Evolutionary conservation across 2,113 vertebrate species (phyloP).

Genomic region (Microcebus murinus): DNA sequence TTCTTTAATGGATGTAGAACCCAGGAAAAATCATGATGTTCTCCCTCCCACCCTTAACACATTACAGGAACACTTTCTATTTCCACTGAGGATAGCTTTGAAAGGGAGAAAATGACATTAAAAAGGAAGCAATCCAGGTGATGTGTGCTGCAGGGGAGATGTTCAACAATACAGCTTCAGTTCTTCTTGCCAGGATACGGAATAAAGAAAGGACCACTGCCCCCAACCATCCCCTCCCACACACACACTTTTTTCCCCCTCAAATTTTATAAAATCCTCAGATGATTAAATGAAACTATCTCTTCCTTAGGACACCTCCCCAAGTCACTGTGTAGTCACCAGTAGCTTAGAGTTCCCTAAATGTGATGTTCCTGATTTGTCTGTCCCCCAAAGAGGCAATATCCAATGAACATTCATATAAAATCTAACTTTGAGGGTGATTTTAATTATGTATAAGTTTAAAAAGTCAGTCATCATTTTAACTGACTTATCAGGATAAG

Average conservation of each 20-base stretch:
- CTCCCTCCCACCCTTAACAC: background rate
- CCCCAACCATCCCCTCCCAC: rapidly evolving
- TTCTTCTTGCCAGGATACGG: background rate
- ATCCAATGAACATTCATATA: background rate
- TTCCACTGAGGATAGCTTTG: background rate
- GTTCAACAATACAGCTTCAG: background rate
- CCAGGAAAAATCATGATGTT: background rate
- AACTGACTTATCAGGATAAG: background rate
- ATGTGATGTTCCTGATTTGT: background rate
- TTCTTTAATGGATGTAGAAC: background rate
- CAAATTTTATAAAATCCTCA: background rate
- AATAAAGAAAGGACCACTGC: background rate
- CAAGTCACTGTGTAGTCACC: background rate
- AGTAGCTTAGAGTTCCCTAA: background rate
- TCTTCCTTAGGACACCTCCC: background rate
- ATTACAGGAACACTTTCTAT: background rate
- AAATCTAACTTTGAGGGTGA: background rate
- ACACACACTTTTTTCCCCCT: background rate
- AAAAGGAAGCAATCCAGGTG: background rate
- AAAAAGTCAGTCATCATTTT: background rate
- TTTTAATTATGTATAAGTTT: background rate
- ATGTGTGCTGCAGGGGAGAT: background rate
- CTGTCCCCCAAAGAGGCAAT: background rate
- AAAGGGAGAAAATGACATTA: background rate
- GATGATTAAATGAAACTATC: background rate